Conservation (phyloP, 2,797 vertebrate species). For the Craterocephalus amniculus region DNA sequence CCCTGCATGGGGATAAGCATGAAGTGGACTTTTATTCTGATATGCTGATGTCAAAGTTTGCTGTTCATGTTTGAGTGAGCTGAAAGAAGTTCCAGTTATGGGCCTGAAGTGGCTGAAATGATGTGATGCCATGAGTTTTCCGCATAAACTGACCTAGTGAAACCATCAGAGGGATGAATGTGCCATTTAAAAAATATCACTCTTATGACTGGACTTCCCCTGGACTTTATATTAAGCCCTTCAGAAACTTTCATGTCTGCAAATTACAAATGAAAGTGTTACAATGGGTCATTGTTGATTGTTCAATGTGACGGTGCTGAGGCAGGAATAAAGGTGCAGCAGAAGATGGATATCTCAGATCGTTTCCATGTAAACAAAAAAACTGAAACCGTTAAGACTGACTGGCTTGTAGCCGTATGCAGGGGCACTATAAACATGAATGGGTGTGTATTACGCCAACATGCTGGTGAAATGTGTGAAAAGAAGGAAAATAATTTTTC, state of each 20-base stretch:
- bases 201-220: neutral
- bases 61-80: conserved; percentile 31
- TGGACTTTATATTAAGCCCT: neutral
- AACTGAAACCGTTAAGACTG: too few relatives aligned
- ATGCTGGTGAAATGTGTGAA: too few relatives aligned
- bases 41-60: conserved; percentile 36
- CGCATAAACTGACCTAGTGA: neutral
- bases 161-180: neutral
- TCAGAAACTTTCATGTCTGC: neutral
- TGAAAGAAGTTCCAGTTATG: conserved; percentile 21
- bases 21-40: conserved; percentile 36
- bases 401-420: too few relatives aligned
- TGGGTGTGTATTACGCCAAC: too few relatives aligned
- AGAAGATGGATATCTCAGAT: conserved; percentile 15
- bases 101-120: conserved; percentile 6
- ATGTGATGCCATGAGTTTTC: conserved; percentile 12
- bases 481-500: too few relatives aligned
- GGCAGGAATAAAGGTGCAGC: conserved; percentile 6
- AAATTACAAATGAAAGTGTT: neutral
- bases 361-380: neutral
- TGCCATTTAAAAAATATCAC: neutral
- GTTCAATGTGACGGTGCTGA: neutral
- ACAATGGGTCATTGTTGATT: conserved; percentile 4
- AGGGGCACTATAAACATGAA: too few relatives aligned
- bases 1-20: conserved; percentile 26